These are phyloP conservation scores for Solea senegalensis DNA, from an alignment of 2,113 vertebrate genomes.

Conservation along the genomic window DNA sequence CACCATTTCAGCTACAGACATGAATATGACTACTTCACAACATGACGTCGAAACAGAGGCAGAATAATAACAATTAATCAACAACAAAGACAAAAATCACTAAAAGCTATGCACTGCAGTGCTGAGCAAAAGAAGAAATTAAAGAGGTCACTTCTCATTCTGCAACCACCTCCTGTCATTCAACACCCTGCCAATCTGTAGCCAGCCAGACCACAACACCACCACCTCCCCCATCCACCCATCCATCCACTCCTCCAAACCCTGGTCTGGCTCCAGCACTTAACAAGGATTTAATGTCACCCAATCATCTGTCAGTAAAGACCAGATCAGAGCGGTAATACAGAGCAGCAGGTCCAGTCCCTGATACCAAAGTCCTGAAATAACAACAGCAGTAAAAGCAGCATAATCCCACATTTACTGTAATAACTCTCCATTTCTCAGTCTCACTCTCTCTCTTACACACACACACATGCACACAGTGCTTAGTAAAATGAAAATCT, in stretches of 20 bases:
- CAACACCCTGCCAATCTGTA: slow-evolving; percentile 29
- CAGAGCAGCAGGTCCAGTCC: slow-evolving; percentile 60
- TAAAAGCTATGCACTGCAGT: too few species aligned
- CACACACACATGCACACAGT: slow-evolving; percentile 1
- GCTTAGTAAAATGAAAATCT: slow-evolving; percentile 31
- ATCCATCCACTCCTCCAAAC: slow-evolving; percentile 15
- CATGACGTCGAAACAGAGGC: too few species aligned
- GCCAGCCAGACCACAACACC: slow-evolving; percentile 5
- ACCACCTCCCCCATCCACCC: background rate
- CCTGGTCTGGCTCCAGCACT: slow-evolving; percentile 72
- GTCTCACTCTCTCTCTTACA: background rate
- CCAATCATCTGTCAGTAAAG: slow-evolving; percentile 64
- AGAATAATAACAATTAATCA: too few species aligned
- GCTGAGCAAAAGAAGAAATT: background rate
- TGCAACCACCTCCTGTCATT: slow-evolving; percentile 3
- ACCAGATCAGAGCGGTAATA: slow-evolving; percentile 67
- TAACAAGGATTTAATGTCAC: slow-evolving; percentile 73
- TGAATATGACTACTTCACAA: too few species aligned
- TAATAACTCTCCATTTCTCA: slow-evolving; percentile 51
- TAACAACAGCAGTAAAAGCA: slow-evolving; percentile 46
- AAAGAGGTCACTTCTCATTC: slow-evolving; percentile 55
- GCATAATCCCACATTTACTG: slow-evolving; percentile 72
- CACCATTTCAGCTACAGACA: too few species aligned
- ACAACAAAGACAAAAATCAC: too few species aligned
- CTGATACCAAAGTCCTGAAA: slow-evolving; percentile 44